phyloP scores from a whole-genome alignment of 2,888 invertebrate genomes.

The Hipparchia semele region DNA sequence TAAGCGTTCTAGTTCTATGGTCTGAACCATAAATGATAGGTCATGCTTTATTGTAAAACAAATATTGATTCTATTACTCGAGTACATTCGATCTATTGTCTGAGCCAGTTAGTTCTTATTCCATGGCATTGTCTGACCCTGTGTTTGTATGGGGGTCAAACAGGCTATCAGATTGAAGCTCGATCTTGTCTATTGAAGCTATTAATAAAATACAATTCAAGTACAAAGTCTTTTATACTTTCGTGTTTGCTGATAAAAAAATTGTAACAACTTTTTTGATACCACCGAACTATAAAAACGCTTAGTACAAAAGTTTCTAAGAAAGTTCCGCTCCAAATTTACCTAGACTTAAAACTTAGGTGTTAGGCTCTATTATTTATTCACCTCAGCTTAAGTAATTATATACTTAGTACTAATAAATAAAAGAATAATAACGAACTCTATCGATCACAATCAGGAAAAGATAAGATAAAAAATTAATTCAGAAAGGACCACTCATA shows the following conservation, averaged over 20 bases:
- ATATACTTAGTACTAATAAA: neutral
- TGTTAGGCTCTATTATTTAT: neutral
- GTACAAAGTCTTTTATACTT: conserved; percentile 15
- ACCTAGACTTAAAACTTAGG: too few species aligned
- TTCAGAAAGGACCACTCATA: conserved; percentile 11
- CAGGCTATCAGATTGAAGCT: conserved; percentile 60
- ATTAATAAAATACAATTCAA: conserved; percentile 49
- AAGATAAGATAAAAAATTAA: conserved; percentile 18
- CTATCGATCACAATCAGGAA: neutral
- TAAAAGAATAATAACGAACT: neutral
- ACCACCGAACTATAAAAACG: too few species aligned
- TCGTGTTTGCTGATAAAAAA: conserved; percentile 12
- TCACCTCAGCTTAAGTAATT: neutral
- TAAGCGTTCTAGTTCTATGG: neutral
- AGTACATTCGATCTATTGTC: conserved; percentile 36
- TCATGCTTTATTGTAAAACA: conserved; percentile 24
- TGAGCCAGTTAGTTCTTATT: conserved; percentile 41
- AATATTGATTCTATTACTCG: conserved; percentile 33
- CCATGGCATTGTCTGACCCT: conserved; percentile 69
- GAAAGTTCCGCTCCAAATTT: too few species aligned
- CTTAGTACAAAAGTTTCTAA: too few species aligned
- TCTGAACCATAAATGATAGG: conserved; percentile 17
- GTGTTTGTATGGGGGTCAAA: conserved; percentile 59
- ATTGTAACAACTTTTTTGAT: neutral
- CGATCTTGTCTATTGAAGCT: conserved; percentile 63